Base-by-base conservation (phyloP, 2,888 invertebrate species). In the Trachelus tabidus region DNA sequence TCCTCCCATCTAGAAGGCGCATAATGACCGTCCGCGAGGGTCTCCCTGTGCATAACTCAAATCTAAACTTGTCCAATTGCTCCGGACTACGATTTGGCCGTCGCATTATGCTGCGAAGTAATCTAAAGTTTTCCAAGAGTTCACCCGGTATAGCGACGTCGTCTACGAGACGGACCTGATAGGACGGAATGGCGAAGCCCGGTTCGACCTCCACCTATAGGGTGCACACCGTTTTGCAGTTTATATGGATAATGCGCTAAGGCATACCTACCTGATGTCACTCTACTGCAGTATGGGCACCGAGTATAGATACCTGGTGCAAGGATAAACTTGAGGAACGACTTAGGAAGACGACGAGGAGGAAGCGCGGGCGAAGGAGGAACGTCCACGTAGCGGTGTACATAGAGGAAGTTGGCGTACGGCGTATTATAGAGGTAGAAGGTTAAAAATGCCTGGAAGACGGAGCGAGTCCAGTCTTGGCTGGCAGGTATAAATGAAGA, bases 1-100 rank as follows among this genome's bases (percentile, higher is more conserved):
- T 74, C 68, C 75, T 77, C 69, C 77, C 31, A 76, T 77, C 73
- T 23, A 56, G 23, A 56, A 56, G 56, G 81, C 77, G 81, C 77
- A 71, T 71, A 81, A 82, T 80, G 77, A 71, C 78, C 80, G 69
- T 69, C 71, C 71, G 73, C 79, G 79, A 77, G 79, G 79, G 79
- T 79, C 79, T 77, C 79, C 80, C 81, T 79, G 79, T 79, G 81
- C 81, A 85, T 87, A 85, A 87, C 85, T 88, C 88, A 88, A 88
- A 87, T 85, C 83, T 85, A 87, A 88, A 87, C 86, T 89, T 87
- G 88, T 87, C 85, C 88, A 85, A 89, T 89, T 89, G 88, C 84
- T 82, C 84, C 6, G 85, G 81, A 80, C 83, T 15, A 15, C 56
- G 33, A 34, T 81, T 83, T 79, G 81, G 77, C 79, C 69, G 56